Conservation (phyloP, 2,888 invertebrate species). For the Leptogaster cylindrica region DNA sequence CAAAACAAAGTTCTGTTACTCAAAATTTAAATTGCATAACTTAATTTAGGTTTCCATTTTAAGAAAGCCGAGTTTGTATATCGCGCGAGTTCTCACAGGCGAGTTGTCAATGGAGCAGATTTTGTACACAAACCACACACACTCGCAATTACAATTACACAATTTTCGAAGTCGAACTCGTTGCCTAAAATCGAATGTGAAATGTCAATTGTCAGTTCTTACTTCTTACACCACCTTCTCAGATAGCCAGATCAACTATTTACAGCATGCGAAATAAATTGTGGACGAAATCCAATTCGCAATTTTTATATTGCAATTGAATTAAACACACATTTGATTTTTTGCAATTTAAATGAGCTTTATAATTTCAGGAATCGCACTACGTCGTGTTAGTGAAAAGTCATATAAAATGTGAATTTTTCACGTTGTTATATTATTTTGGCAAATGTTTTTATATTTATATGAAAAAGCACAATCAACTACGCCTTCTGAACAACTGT, state of each 20-base stretch:
- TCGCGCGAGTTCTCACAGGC: constrained; percentile 8
- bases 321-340: too few species aligned
- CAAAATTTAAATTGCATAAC: constrained; percentile 33
- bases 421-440: too few species aligned
- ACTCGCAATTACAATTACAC: constrained; percentile 33
- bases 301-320: too few species aligned
- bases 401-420: too few species aligned
- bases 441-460: not conserved
- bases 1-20: constrained; percentile 6
- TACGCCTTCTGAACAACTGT: constrained; percentile 54
- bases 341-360: too few species aligned
- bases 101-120: constrained; percentile 12
- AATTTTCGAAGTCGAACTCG: constrained; percentile 41
- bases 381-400: too few species aligned
- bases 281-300: too few species aligned
- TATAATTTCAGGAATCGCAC: too few species aligned
- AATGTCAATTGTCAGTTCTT: too few species aligned
- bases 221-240: too few species aligned
- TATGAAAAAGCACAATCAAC: not conserved
- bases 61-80: not conserved
- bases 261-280: too few species aligned
- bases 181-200: constrained; percentile 23
- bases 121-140: constrained; percentile 31
- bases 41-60: constrained; percentile 36
- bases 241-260: too few species aligned